Base-by-base conservation (phyloP, 2,797 vertebrate genomes). In the Enteromius mattozi region DNA sequence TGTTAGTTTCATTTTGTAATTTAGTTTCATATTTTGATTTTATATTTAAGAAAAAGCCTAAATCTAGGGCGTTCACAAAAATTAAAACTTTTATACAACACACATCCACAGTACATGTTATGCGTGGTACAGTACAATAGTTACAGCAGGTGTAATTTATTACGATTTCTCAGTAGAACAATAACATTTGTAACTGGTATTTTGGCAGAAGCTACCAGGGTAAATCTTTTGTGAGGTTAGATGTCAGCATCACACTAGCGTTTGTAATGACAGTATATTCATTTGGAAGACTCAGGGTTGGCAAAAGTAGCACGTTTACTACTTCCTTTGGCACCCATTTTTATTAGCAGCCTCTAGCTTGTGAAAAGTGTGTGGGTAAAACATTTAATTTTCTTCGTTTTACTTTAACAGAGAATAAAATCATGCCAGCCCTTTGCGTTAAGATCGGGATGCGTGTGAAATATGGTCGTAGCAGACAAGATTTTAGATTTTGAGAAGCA, bases 401-500 rank as follows among this genome's bases (percentile, higher is more conserved):
- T 63, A 42, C 63, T 84, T 83, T 84, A 63, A 51, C 33, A 21
- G 24, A 35, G 59, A 59, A 45, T 30, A 30, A 35, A 74, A 51
- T 68, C 35, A 74, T 66, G 74, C 81, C 77, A 82, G 59, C 6
- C 54, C 65, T 74, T 56, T 61, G 54, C 49, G n/a, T 65, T 61
- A 45, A 35, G 59, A 61, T 80, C 10, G 6, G 68, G n/a, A 35
- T 68, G 63, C 33, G 14, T 87, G 88, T 89, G 89, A 92, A 91
- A 91, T 88, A 89, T 37, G 89, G 90, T 90, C 19, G 3, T 85
- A 92, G 90, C 88, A 88, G 91, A 91, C 89, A 88, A 84, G 88
- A 93, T 93, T 92, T 89, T 89, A 88, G 90, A 91, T 90, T 93
- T 92, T 88, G 91, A 91, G 88, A 89, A 19, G 63, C 91, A 89